Percentiles rank a stretch among this genome's conserved stretches.
Evolutionary conservation across 2,113 vertebrate species (phyloP).

Genomic region (Crotalus horridus): DNA sequence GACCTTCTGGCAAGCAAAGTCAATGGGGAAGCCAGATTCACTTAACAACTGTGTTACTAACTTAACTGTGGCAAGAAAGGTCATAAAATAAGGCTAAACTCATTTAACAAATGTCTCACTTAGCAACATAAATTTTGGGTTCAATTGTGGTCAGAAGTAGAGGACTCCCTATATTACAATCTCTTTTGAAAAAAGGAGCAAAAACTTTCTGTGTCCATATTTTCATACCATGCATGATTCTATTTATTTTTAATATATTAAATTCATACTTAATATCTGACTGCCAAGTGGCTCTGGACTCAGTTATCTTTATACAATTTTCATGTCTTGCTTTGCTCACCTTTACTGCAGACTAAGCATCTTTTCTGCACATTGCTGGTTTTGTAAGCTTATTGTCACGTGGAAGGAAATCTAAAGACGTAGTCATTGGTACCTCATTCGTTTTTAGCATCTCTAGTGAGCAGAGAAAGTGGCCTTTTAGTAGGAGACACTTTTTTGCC

Average conservation of each 20-base stretch:
- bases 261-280: neutral
- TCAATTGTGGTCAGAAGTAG: too few species aligned
- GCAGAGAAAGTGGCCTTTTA: constrained; percentile 54
- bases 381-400: neutral
- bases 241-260: neutral
- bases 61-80: too few species aligned
- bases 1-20: too few species aligned
- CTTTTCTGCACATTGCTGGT: constrained; percentile 36
- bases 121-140: neutral
- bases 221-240: neutral
- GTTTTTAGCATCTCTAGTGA: constrained; percentile 42
- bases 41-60: too few species aligned
- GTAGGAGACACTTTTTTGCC: constrained; percentile 36
- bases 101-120: too few species aligned
- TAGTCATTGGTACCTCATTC: constrained; percentile 39
- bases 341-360: neutral
- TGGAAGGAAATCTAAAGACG: constrained; percentile 33
- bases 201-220: neutral
- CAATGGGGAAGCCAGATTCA: too few species aligned
- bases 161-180: too few species aligned
- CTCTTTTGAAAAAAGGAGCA: neutral
- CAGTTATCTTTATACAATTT: neutral
- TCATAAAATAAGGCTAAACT: neutral
- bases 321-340: neutral
- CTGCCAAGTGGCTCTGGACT: neutral